Conservation (phyloP, 2,113 vertebrate species). For the Herpailurus yagouaroundi region DNA sequence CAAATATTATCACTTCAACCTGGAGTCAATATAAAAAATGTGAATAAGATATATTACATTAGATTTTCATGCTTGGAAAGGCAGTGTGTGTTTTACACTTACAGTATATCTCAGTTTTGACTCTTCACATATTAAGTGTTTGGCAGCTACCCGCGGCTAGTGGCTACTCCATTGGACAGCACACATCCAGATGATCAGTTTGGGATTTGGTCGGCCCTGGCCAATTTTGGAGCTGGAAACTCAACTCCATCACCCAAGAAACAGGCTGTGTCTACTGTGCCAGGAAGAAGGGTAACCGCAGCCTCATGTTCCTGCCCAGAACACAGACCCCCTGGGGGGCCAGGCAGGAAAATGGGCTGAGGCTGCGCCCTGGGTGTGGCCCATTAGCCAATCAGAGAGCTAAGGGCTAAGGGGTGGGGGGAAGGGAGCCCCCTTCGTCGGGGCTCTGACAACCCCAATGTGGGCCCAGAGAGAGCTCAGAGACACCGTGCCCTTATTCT, state of each 20-base stretch:
- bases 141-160: neutral
- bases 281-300: neutral
- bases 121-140: neutral
- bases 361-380: neutral
- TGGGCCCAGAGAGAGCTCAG: neutral
- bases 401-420: neutral
- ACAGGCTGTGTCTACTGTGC: neutral
- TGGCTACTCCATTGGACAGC: neutral
- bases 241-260: neutral
- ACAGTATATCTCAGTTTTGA: neutral
- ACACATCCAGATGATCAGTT: neutral
- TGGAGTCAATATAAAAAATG: neutral
- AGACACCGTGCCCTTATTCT: neutral
- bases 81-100: neutral
- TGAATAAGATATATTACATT: neutral
- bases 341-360: neutral
- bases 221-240: neutral
- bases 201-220: neutral
- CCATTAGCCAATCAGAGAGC: neutral
- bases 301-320: neutral
- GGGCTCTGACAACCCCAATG: neutral
- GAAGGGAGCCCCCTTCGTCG: neutral
- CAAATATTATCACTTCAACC: conserved; percentile 28
- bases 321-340: neutral
- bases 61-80: neutral